Base-by-base conservation (phyloP, 1,140 invertebrate species). In the Cheumatopsyche charites region DNA sequence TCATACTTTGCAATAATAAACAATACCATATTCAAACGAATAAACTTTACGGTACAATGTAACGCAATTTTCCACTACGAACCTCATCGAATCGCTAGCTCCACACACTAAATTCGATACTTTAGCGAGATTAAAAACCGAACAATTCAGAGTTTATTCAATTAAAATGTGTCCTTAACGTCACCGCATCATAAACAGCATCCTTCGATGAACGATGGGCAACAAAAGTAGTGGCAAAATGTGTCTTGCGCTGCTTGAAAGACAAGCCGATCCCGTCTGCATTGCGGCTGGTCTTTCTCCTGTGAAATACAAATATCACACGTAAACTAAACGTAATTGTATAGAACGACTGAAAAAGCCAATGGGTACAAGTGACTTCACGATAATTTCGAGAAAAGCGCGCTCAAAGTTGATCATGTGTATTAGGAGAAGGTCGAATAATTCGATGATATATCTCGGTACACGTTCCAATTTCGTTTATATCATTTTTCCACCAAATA, bases 201-300 rank as follows among this genome's bases (percentile, higher is more conserved):
- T 17, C 21, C 61, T 65, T 76, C 80, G 81, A 79, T 87, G 86
- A 70, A 86, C 75, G 77, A 83, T 85, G 62, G 80, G 81, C 29
- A 86, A 80, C 61, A 82, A 78, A 77, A 89, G 83, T 70, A 88
- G 79, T 76, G 83, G 84, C 29, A 86, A 67, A 75, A 88, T 84
- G 79, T 86, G 87, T 73, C 85, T 79, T 66, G 84, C 86, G 79
- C 86, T 87, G 82, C 87, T 86, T 23, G 87, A 88, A 71, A 88
- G 86, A 65, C 89, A 90, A 71, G 92, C 92, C 72, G 91, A 92
- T 73, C 92, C 92, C 62, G 92, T 94, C 85, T 94, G 92, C 92
- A 94, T 94, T 36, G 92, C 92, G 77, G 93, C 92, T 79, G 92
- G 92, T 82, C 91, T 88, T 84, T 94, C 92, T 78, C 92, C 93